phyloP scores from a whole-genome alignment of 1,140 invertebrate genomes.

The Tribolium madens region DNA sequence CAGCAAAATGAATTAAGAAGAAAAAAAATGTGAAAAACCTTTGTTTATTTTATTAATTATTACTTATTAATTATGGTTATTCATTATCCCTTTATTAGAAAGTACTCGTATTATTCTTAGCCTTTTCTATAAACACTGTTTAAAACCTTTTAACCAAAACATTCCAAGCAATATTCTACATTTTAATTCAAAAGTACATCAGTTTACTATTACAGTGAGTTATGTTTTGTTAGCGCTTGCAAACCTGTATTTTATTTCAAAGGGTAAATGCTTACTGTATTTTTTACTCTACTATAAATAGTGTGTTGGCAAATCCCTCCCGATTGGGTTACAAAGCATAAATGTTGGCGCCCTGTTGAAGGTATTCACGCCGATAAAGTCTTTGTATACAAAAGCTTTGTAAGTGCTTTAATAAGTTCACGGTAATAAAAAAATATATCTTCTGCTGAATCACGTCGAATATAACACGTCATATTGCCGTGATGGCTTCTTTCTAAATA shows the following conservation, averaged over 20 bases:
- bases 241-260: background rate
- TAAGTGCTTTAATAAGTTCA: conserved; percentile 23
- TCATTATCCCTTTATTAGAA: too few species aligned
- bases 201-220: too few species aligned
- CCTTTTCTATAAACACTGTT: too few species aligned
- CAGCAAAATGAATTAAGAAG: too few species aligned
- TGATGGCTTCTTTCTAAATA: conserved; percentile 8
- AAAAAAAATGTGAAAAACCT: too few species aligned
- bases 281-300: background rate
- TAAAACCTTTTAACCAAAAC: too few species aligned
- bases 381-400: conserved; percentile 11
- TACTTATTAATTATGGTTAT: too few species aligned
- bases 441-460: conserved; percentile 8
- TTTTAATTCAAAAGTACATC: too few species aligned
- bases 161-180: too few species aligned
- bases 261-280: background rate
- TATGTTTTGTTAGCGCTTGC: too few species aligned
- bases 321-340: background rate
- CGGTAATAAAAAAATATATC: conserved; percentile 3
- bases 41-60: too few species aligned
- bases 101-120: too few species aligned
- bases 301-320: background rate
- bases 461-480: conserved; percentile 11
- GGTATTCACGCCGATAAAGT: background rate
- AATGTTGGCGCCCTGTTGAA: background rate